Percentiles rank a stretch among this genome's conserved stretches.
phyloP scores from a whole-genome alignment of 2,888 invertebrate species.

The Phorcus lineatus region DNA sequence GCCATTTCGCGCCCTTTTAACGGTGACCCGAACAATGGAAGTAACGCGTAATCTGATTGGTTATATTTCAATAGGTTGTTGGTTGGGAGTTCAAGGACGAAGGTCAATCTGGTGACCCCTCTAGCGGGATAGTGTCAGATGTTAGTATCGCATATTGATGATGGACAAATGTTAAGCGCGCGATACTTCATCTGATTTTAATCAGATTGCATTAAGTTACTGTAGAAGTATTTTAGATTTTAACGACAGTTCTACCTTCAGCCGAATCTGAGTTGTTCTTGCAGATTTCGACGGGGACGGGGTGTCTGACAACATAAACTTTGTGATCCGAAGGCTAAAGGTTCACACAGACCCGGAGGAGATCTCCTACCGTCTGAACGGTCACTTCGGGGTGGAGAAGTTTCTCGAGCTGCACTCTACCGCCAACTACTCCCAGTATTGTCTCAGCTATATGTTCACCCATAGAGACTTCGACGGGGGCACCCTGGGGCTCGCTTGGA shows the following conservation, averaged over 20 bases:
- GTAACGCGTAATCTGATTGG: too few relatives aligned
- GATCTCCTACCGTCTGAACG: slow-evolving; percentile 89
- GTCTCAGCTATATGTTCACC: slow-evolving; percentile 98
- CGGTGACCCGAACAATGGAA: too few relatives aligned
- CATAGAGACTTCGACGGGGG: slow-evolving; percentile 98
- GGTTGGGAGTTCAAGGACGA: too few relatives aligned
- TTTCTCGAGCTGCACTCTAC: slow-evolving; percentile 82
- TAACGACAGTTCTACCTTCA: background rate
- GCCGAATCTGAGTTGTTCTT: slow-evolving; percentile 52
- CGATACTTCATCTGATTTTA: too few relatives aligned
- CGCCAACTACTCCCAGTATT: slow-evolving; percentile 97
- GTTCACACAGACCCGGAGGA: slow-evolving; percentile 92
- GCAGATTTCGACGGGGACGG: slow-evolving; percentile 95
- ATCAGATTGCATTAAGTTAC: too few relatives aligned
- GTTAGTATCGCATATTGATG: too few relatives aligned
- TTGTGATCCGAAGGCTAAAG: slow-evolving; percentile 96
- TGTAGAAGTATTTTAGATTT: background rate
- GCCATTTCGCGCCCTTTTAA: too few relatives aligned
- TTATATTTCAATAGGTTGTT: too few relatives aligned
- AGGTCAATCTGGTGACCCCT: too few relatives aligned
- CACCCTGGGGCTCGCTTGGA: slow-evolving; percentile 98
- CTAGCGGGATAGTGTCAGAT: too few relatives aligned
- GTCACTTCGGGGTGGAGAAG: slow-evolving; percentile 62
- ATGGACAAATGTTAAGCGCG: too few relatives aligned
- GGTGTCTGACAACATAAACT: slow-evolving; percentile 92